These are phyloP conservation scores for Anneissia japonica DNA, from an alignment of 35 echinoderm and acorn worm species.

Conservation along the genomic window DNA sequence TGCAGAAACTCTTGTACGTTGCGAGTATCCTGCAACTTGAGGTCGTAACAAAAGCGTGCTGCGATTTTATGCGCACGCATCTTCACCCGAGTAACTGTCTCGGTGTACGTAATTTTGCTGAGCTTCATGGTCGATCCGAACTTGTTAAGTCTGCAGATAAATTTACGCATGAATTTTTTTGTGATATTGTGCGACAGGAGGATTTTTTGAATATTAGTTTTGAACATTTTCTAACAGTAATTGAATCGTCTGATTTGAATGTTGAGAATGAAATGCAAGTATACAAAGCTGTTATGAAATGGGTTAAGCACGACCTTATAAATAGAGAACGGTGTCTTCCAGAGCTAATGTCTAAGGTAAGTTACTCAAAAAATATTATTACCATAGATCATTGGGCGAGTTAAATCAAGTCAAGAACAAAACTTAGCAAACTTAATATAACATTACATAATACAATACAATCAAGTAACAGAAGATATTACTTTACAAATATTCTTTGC, in stretches of 20 bases:
- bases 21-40: constrained; percentile 83
- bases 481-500: too few relatives aligned
- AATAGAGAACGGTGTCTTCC: constrained; percentile 57
- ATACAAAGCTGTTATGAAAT: constrained; percentile 68
- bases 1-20: constrained; percentile 78
- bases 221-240: constrained; percentile 43
- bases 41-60: constrained; percentile 65
- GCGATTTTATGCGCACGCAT: constrained; percentile 95
- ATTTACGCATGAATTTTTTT: constrained; percentile 72
- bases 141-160: constrained; percentile 67
- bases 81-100: constrained; percentile 88
- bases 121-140: constrained; percentile 73
- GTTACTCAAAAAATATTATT: too few relatives aligned
- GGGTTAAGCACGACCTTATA: constrained; percentile 55
- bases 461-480: too few relatives aligned
- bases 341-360: constrained; percentile 84
- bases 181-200: constrained; percentile 54
- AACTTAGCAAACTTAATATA: too few relatives aligned
- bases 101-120: constrained; percentile 85
- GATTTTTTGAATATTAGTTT: constrained; percentile 64
- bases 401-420: too few relatives aligned
- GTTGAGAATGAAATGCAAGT: constrained; percentile 73
- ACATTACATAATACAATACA: too few relatives aligned
- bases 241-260: constrained; percentile 66
- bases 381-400: too few relatives aligned